phyloP scores from a whole-genome alignment of 2,888 invertebrate genomes.

The Lucinisca nassula region DNA sequence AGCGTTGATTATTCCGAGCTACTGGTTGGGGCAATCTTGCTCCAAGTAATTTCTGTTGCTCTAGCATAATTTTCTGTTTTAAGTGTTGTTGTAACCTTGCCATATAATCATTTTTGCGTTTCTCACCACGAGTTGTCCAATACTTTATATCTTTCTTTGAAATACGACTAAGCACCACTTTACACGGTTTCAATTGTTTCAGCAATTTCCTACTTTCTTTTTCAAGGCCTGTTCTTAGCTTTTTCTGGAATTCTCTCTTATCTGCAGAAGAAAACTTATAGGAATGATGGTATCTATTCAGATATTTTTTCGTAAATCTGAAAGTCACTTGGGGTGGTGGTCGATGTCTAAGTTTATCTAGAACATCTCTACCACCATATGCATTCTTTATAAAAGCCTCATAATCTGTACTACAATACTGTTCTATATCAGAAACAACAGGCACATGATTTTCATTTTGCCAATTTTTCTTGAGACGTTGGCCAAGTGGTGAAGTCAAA shows the following conservation, averaged over 20 bases:
- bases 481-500: constrained; percentile 75
- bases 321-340: constrained; percentile 74
- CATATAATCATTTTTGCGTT: not conserved
- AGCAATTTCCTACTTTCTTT: constrained; percentile 57
- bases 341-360: constrained; percentile 75
- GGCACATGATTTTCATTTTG: constrained; percentile 69
- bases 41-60: not conserved
- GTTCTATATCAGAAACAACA: constrained; percentile 66
- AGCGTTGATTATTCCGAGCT: not conserved
- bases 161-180: constrained; percentile 65
- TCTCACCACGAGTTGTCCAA: constrained; percentile 56
- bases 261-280: constrained; percentile 77
- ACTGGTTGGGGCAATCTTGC: not conserved
- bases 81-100: not conserved
- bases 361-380: constrained; percentile 7
- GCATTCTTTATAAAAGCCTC: constrained; percentile 28
- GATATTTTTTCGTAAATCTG: constrained; percentile 71
- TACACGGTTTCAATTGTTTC: constrained; percentile 61
- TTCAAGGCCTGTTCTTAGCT: constrained; percentile 68
- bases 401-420: constrained; percentile 71
- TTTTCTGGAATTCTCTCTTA: constrained; percentile 63
- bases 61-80: not conserved
- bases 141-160: constrained; percentile 67
- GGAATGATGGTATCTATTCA: constrained; percentile 70
- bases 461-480: constrained; percentile 77